Evolutionary conservation across 2,113 vertebrate genomes (phyloP), one percentile per base, ranked within the genome.

Genomic region (Tinamus guttatus): DNA sequence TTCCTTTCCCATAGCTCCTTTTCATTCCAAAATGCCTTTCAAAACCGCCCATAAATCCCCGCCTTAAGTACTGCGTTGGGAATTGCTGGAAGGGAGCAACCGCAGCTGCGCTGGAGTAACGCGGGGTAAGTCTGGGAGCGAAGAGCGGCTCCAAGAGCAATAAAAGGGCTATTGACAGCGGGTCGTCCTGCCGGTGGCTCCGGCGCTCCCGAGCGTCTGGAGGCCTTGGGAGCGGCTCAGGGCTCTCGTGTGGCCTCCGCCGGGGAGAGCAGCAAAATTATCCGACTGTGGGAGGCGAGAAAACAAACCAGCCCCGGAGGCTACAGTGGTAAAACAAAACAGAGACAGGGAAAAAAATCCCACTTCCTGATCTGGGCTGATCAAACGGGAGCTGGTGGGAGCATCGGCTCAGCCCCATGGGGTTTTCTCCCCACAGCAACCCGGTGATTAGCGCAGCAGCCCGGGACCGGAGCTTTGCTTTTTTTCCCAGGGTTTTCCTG

Each of bases 61-160:
- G 77, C 81, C 70, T 93, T 89, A 94, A 96, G 95, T 89, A 81
- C 86, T 3, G 84, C 13, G 89, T 24, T 91, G 94, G 96, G 95
- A 97, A 95, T 94, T 95, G 94, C 87, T 97, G 95, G 95, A 93
- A 94, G 84, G 95, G 94, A 96, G 91, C 84, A 25, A 87, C 74
- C 91, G 94, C 96, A 97, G 96, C 96, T 96, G 95, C 21, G 93
- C n/a, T 73, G 89, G 94, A 81, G 71, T 54, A 65, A 90, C 8
- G 38, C 85, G 81, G 96, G 81, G 64, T 92, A 94, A 36, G 74
- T 82, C 90, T 97, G 94, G 81, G 73, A 95, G 65, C 2, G 0
- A 67, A 58, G 89, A 62, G 71, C 70, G 73, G 45, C 83, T 94
- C 81, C 80, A 90, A 24, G 85, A 70, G 93, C 91, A 82, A 93